Conservation (phyloP, 2,113 vertebrate genomes). For the Butastur rufipennis region DNA sequence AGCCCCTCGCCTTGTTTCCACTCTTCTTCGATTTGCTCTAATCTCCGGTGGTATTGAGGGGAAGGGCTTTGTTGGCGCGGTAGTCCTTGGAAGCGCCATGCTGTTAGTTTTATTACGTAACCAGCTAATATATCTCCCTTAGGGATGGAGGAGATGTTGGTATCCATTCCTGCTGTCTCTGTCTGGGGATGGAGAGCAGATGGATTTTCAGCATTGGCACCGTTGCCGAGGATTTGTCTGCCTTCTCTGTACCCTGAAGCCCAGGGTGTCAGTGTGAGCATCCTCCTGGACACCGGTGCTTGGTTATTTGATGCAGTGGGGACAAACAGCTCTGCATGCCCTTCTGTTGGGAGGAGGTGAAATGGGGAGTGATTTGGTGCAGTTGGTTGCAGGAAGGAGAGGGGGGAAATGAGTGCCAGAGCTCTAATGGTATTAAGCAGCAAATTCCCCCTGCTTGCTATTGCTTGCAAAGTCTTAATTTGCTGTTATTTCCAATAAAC, state of each 20-base stretch:
- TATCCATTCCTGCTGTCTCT: not conserved
- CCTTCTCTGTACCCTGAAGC: not conserved
- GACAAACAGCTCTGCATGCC: not conserved
- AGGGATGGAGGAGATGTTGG: not conserved
- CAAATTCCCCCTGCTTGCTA: not conserved
- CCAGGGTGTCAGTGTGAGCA: not conserved
- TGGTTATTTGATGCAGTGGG: not conserved
- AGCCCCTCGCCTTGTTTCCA: not conserved
- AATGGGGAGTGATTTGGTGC: not conserved
- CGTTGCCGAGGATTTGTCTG: not conserved
- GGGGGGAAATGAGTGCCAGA: not conserved
- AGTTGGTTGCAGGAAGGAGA: not conserved
- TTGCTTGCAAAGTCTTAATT: not conserved
- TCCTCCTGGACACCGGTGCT: not conserved
- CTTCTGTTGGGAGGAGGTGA: not conserved
- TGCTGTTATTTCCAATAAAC: not conserved
- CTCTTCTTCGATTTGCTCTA: conserved; percentile 3
- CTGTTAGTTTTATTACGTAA: not conserved
- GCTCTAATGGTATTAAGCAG: not conserved
- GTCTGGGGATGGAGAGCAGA: not conserved
- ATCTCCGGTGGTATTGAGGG: conserved; percentile 6
- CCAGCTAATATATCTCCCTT: not conserved
- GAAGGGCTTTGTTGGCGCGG: not conserved
- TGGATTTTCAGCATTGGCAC: not conserved
- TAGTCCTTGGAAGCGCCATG: not conserved